Base-by-base conservation (phyloP, 2,113 vertebrate genomes). In the Microtus richardsoni region DNA sequence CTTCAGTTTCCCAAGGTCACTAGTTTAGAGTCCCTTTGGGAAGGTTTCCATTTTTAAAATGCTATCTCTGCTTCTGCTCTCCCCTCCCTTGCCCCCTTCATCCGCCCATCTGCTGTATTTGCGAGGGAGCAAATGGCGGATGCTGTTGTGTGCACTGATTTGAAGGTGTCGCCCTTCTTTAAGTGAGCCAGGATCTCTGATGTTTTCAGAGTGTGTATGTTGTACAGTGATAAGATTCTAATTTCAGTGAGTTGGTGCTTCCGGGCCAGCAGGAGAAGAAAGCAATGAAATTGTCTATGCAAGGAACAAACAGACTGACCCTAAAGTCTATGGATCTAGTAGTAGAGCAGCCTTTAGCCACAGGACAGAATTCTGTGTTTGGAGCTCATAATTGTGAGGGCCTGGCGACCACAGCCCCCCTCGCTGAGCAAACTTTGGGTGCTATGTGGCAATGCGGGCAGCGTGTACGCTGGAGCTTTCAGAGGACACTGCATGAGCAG, bases 401-500 rank as follows among this genome's bases (percentile, higher is more conserved):
- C 79, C 93, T 78, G 7, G 33, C 58, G 39, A 24, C 73, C 26
- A 2, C 30, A 12, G 73, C 62, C 66, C 83, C 28, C 77, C 47
- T 75, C 58, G 54, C 62, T 21, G 44, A 88, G 86, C 58, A 85
- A n/a, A 70, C n/a, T 79, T 77, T 66, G 83, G 77, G 70, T 66
- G 95, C 74, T 93, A 39, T 95, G 71, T 80, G 92, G 44, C 30
- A 36, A n/a, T 4, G 16, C 22, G 54, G 68, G 30, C 1, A 22
- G 49, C 70, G 33, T 28, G 33, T 52, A 13, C 73, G 7, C 96
- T 93, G 28, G 54, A 36, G 14, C 87, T 95, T 88, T 64, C 91
- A 93, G 73, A 96, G 96, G 96, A 98, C 94, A 96, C 96, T 85
- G 80, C 17, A 0, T 5, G 77, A 64, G 93, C 91, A 93, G 54